Conservation (phyloP, 2,888 invertebrate species). For the Tetrapedia diversipes region DNA sequence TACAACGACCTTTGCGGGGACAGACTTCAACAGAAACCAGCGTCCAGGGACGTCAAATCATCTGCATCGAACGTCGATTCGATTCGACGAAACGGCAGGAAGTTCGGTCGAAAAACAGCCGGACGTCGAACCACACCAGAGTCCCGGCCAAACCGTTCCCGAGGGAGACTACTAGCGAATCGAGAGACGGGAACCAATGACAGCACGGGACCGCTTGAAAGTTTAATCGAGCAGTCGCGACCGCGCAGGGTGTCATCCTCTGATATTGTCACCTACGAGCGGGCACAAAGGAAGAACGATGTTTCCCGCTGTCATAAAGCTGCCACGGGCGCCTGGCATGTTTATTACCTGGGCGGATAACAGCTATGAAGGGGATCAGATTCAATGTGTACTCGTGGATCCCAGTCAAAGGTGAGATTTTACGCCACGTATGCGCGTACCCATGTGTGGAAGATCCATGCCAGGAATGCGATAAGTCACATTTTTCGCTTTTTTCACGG, state of each 20-base stretch:
- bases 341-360: conserved; percentile 53
- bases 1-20: no score
- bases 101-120: conserved; percentile 2
- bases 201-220: conserved; percentile 32
- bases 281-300: conserved; percentile 43
- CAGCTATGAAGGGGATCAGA: no score
- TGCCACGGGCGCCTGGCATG: conserved; percentile 57
- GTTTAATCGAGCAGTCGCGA: conserved; percentile 39
- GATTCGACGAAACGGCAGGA: conserved; percentile 7
- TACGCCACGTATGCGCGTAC: no score
- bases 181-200: conserved; percentile 37
- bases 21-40: no score
- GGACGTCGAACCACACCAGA: conserved; percentile 24
- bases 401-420: no score
- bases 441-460: no score
- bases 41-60: no score
- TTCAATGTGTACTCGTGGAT: no score
- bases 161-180: conserved; percentile 9
- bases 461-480: no score
- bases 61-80: no score
- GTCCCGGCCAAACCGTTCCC: not conserved
- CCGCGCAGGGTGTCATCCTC: conserved; percentile 7
- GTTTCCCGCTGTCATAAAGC: conserved; percentile 60
- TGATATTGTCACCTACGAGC: conserved; percentile 8
- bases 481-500: no score